Evolutionary conservation across 1,140 invertebrate genomes (phyloP), one percentile per base, ranked within the genome.

Genomic region (Oncopodura yosiiana): DNA sequence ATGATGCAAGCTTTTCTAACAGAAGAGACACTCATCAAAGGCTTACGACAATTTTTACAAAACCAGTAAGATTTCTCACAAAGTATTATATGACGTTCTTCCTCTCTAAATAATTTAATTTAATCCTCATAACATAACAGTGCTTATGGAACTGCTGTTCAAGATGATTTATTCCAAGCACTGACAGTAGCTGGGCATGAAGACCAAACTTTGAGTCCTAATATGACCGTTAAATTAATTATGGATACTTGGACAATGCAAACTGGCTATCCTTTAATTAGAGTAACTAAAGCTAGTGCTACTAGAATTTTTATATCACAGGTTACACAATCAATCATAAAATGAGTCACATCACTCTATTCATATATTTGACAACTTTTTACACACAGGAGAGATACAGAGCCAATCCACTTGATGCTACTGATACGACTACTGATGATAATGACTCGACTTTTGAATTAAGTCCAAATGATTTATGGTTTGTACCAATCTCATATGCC

Each of bases 231-330:
- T 0, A 78, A 79, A 58, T 73, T 76, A 46, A 83, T 90, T 27
- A 87, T 89, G 86, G 86, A 93, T 64, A 90, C 87, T 0, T 94
- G 90, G 89, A 91, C 87, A 0, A 68, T 89, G 8, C 87, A 93
- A 71, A 87, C 82, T 53, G 84, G 85, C 0, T 92, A 83, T 69
- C 89, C 89, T 1, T 77, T 92, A 0, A 71, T 94, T 0, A 87
- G 77, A 1, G 77, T 90, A 0, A 77, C 64, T 1, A 75, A 80
- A 49, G 69, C 84, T 67, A 83, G 86, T 64, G 67, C 74, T 12
- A 73, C 69, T 8, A 71, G 76, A 34, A 65, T 80, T 5, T 68
- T 58, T 2, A 68, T 87, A 9, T 73, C 69, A 16, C 82, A 84
- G 68, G 75, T 76, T 66, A 64, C 69, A 46, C 36, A 42, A 46